These are phyloP conservation scores for Paedocypris micromegethes DNA, from an alignment of 2,797 vertebrate genomes.

Conservation along the genomic window DNA sequence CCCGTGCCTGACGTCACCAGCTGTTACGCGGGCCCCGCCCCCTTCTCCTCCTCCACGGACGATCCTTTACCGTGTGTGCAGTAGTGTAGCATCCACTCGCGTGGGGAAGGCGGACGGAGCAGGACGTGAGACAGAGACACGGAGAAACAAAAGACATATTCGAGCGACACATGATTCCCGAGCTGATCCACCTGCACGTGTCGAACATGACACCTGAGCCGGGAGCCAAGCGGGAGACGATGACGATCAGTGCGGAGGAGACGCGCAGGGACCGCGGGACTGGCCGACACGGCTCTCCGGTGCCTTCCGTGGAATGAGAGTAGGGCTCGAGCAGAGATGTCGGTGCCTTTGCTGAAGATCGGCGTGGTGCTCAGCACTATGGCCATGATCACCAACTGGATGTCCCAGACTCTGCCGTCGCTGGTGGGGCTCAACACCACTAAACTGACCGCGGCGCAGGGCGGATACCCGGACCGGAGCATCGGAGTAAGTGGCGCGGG, in stretches of 20 bases:
- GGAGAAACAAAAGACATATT: conserved; percentile 17
- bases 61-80: conserved; percentile 46
- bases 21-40: conserved; percentile 57
- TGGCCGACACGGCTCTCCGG: conserved; percentile 54
- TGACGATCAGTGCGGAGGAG: conserved; percentile 40
- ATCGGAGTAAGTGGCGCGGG: conserved; percentile 82
- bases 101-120: conserved; percentile 57
- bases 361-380: conserved; percentile 94
- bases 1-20: conserved; percentile 71
- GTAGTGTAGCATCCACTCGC: conserved; percentile 59
- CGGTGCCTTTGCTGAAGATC: conserved; percentile 88
- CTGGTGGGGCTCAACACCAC: conserved; percentile 93
- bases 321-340: conserved; percentile 71
- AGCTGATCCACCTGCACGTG: conserved; percentile 11
- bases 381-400: conserved; percentile 98
- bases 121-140: conserved; percentile 24
- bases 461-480: conserved; percentile 86
- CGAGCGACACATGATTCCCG: neutral
- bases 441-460: conserved; percentile 84
- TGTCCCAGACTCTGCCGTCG: conserved; percentile 91
- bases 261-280: conserved; percentile 59
- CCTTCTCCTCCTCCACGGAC: conserved; percentile 53
- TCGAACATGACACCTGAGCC: conserved; percentile 61
- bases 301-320: conserved; percentile 67
- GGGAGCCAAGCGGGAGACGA: conserved; percentile 60